These are phyloP conservation scores for Percopsis transmontana DNA, from an alignment of 2,113 vertebrate genomes.

Conservation along the genomic window DNA sequence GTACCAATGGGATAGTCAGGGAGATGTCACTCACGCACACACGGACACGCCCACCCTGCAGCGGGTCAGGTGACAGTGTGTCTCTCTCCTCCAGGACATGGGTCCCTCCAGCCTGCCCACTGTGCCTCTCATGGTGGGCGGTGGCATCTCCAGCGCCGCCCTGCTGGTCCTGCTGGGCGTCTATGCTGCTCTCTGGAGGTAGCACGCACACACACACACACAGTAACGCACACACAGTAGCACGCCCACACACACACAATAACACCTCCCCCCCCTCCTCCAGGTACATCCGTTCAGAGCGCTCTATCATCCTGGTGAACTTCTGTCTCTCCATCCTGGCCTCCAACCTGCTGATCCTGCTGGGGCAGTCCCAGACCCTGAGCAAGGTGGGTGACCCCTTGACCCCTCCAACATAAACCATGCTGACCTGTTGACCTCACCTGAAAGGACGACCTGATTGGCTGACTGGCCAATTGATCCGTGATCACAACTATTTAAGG, in stretches of 20 bases:
- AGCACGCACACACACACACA: conserved; percentile 5
- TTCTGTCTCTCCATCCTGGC: conserved; percentile 97
- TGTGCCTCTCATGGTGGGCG: conserved; percentile 95
- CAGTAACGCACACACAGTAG: background rate
- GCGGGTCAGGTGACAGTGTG: too few species aligned
- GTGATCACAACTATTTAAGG: too few species aligned
- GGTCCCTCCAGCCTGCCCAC: conserved; percentile 89
- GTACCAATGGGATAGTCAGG: too few species aligned
- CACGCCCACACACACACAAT: background rate
- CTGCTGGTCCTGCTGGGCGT: conserved; percentile 93
- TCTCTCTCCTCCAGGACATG: conserved; percentile 80
- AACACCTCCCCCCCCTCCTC: background rate
- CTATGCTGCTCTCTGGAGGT: conserved; percentile 98
- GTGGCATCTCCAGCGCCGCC: conserved; percentile 93
- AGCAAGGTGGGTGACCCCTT: conserved; percentile 84
- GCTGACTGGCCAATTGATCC: too few species aligned
- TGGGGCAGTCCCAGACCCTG: conserved; percentile 96
- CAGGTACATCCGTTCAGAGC: conserved; percentile 96
- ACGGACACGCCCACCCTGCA: too few species aligned
- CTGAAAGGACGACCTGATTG: too few species aligned
- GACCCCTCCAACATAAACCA: background rate
- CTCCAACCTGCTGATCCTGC: conserved; percentile 95
- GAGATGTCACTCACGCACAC: too few species aligned
- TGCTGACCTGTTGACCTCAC: too few species aligned
- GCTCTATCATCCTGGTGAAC: conserved; percentile 97